phyloP scores from a whole-genome alignment of 1,140 invertebrate genomes.

The Holotrichia oblita region DNA sequence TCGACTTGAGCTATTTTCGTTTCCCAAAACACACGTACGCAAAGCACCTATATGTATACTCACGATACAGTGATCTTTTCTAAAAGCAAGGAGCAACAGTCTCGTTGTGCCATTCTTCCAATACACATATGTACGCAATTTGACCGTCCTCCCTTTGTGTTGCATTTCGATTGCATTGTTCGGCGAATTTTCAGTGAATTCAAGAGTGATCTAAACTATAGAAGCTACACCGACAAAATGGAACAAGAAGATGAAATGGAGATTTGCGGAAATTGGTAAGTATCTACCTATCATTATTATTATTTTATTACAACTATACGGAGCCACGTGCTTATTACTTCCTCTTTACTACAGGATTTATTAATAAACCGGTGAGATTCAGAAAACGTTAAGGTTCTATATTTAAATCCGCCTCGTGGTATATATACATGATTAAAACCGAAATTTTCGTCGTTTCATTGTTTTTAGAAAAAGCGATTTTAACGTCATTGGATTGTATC shows the following conservation, averaged over 20 bases:
- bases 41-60: not conserved
- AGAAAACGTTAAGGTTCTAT: not conserved
- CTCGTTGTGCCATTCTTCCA: not conserved
- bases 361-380: not conserved
- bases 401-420: slow-evolving; percentile 2
- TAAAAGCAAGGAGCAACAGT: not conserved
- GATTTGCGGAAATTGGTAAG: slow-evolving; percentile 58
- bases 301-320: too few species aligned
- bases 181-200: not conserved
- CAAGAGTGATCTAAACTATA: too few species aligned
- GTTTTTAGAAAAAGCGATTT: not conserved
- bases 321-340: not conserved
- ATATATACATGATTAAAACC: not conserved
- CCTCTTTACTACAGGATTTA: slow-evolving; percentile 2
- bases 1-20: not conserved
- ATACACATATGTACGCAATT: not conserved
- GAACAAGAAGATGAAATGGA: slow-evolving; percentile 54
- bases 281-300: too few species aligned
- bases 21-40: not conserved
- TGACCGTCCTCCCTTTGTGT: not conserved
- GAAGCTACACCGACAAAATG: too few species aligned
- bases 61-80: not conserved
- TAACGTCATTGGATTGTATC: not conserved
- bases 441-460: not conserved
- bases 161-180: slow-evolving; percentile 6